phyloP scores from a whole-genome alignment of 2,797 vertebrate genomes.

The Lepidocolaptes lacrymiger region DNA sequence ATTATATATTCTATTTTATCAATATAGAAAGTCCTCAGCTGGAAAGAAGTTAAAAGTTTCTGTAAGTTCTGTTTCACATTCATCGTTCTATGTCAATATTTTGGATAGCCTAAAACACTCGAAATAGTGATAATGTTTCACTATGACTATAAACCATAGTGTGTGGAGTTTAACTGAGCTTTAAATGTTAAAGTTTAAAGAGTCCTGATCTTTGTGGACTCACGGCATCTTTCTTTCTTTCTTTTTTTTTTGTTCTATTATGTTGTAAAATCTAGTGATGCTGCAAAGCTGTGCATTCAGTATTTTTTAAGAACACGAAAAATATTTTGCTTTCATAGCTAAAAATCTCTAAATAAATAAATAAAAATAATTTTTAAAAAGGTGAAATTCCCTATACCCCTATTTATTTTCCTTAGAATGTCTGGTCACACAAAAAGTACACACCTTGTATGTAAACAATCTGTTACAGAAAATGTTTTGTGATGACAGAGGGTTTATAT shows the following conservation, averaged over 20 bases:
- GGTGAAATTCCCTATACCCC: neutral
- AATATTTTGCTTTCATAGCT: neutral
- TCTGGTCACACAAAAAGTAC: neutral
- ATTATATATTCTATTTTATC: neutral
- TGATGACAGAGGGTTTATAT: neutral
- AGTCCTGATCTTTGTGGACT: neutral
- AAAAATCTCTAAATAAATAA: neutral
- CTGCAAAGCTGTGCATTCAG: neutral
- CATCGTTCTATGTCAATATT: neutral
- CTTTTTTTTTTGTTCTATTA: neutral
- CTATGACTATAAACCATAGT: neutral
- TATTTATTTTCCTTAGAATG: neutral
- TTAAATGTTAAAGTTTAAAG: neutral
- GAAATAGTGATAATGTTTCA: neutral
- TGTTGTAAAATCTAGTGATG: neutral
- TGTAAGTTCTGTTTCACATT: neutral
- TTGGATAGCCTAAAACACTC: neutral
- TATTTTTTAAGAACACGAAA: neutral
- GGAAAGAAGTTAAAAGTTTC: neutral
- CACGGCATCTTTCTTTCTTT: neutral
- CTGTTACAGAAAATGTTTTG: neutral
- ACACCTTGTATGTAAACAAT: neutral
- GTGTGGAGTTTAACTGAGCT: neutral
- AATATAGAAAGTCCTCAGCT: neutral
- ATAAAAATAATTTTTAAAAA: neutral